Base-by-base conservation (phyloP, 2,797 vertebrate genomes). In the Morelia viridis region DNA sequence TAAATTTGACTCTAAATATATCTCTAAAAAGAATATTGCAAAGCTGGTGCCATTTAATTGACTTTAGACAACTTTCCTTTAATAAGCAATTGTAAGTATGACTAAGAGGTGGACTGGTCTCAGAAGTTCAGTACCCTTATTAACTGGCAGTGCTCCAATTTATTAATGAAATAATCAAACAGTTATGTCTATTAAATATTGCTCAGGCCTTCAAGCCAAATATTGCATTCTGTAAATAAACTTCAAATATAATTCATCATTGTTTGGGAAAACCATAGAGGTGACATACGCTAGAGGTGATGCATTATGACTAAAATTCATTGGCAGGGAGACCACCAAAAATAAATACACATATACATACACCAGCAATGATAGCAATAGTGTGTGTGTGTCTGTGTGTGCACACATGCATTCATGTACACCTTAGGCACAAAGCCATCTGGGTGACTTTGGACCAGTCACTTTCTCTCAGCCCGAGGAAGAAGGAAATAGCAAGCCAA, bases 91-190 rank as follows among this genome's bases (percentile, higher is more conserved):
- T 89, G 83, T 57, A 87, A 87, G 19, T 87, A 91, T 46, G 57
- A 58, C 31, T 90, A 65, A 85, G 57, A 76, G 90, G n/a, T 91
- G 57, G n/a, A 86, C 89, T 91, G 68, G 65, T 87, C 60, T 87
- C 28, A 2, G 58, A 61, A 87, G 65, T 26, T 68, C 41, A 61
- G n/a, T 41, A 56, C 90, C 76, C 60, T 85, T 68, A 61, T 85
- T 46, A 92, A 88, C 89, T 93, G 93, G 91, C 91, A 88, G 41
- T 17, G 35, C 60, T 93, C 91, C 91, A 85, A 68, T 90, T 88
- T 89, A 65, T 91, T 91, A 87, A 93, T 87, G 90, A 90, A 93
- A 91, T 89, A 91, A 93, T 64, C 57, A 80, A 83, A 91, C 92
- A 50, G 89, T 87, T 91, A 53, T 80, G 60, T 90, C 91, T 92